These are phyloP conservation scores for Leucoptera coffeella DNA, from an alignment of 2,888 invertebrate species.

Conservation along the genomic window DNA sequence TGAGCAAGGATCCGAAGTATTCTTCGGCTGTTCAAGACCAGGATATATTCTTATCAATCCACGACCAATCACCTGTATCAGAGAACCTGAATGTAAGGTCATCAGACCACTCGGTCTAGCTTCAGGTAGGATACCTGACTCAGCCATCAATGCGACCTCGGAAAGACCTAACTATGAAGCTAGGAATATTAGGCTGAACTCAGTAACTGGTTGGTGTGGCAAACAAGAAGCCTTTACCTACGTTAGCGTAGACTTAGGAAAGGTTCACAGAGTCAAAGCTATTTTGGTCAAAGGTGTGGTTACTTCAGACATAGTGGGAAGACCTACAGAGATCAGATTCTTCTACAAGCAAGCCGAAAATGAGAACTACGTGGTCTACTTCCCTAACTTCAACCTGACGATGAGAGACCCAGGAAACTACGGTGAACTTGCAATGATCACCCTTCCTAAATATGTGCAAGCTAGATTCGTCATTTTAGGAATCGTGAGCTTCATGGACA, in stretches of 20 bases:
- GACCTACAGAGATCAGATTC: conserved; percentile 93
- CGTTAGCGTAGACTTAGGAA: conserved; percentile 90
- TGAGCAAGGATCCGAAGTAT: conserved; percentile 85
- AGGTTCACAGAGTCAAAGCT: conserved; percentile 87
- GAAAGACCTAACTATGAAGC: conserved; percentile 91
- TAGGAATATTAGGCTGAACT: conserved; percentile 80
- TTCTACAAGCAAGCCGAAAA: conserved; percentile 93
- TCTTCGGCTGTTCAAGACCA: conserved; percentile 83
- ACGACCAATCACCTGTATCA: conserved; percentile 81
- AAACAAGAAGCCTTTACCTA: conserved; percentile 95
- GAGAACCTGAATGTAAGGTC: conserved; percentile 91
- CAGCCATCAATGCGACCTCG: conserved; percentile 92
- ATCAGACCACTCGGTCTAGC: conserved; percentile 86
- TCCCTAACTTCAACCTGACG: conserved; percentile 92
- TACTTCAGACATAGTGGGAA: conserved; percentile 89
- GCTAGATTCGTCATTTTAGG: conserved; percentile 91
- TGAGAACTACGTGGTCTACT: conserved; percentile 94
- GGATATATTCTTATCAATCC: conserved; percentile 91
- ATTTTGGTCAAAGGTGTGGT: conserved; percentile 92
- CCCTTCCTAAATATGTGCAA: conserved; percentile 87
- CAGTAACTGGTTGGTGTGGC: conserved; percentile 95
- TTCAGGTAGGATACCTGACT: conserved; percentile 88
- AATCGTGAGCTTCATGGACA: conserved; percentile 94
- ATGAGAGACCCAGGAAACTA: conserved; percentile 94
- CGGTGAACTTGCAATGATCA: conserved; percentile 94